These are phyloP conservation scores for Melanogrammus aeglefinus DNA, from an alignment of 2,797 vertebrate genomes.

Conservation along the genomic window DNA sequence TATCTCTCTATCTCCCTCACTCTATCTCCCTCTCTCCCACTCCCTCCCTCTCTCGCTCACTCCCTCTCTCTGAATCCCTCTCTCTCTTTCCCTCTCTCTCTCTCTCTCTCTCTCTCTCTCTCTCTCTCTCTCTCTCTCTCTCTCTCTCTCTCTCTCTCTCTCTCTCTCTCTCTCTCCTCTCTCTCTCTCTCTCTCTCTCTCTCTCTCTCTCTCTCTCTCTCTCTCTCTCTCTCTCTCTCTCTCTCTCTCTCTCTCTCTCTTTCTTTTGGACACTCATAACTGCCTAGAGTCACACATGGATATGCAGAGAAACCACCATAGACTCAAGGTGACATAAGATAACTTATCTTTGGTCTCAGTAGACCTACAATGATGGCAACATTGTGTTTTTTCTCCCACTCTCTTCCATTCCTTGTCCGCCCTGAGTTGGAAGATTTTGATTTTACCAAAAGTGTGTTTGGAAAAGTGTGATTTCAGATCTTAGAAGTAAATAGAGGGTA, in stretches of 20 bases:
- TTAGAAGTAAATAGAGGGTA: constrained; percentile 50
- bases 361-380: no score
- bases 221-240: constrained; percentile 14
- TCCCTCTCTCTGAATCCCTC: constrained; percentile 16
- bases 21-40: constrained; percentile 1
- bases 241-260: constrained; percentile 21
- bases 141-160: constrained; percentile 12
- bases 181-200: not conserved
- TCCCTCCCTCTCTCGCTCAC: no score
- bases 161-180: constrained; percentile 14
- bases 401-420: not conserved
- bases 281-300: constrained; percentile 16
- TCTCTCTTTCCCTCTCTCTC: not conserved
- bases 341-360: constrained; percentile 26
- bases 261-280: constrained; percentile 29
- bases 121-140: constrained; percentile 20
- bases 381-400: not conserved
- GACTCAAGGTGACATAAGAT: constrained; percentile 33
- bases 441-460: not conserved
- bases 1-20: constrained; percentile 21
- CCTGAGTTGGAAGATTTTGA: not conserved
- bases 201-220: constrained; percentile 8
- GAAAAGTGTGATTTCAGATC: constrained; percentile 55
- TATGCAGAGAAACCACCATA: constrained; percentile 17
- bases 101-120: constrained; percentile 21